These are phyloP conservation scores for Spinus olivaceus DNA, from an alignment of 2,797 vertebrate species.

Conservation along the genomic window DNA sequence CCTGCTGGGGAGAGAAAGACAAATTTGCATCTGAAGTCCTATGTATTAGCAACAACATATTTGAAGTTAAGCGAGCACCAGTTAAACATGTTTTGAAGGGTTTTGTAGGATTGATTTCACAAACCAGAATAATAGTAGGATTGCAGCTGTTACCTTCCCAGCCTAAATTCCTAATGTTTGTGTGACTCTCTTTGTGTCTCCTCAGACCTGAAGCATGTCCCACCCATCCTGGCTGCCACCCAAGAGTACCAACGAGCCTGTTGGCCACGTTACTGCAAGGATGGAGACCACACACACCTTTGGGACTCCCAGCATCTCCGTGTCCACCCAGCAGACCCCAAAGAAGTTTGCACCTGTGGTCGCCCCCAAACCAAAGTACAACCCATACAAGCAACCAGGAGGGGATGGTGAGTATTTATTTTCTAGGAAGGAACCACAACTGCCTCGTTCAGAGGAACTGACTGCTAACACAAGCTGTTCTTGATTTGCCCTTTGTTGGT, in stretches of 20 bases:
- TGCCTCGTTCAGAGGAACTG: neutral
- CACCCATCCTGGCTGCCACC: conserved; percentile 89
- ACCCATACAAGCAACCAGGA: conserved; percentile 88
- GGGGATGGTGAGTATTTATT: conserved; percentile 77
- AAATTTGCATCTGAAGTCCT: neutral
- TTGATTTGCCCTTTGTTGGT: neutral
- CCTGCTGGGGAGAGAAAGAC: neutral
- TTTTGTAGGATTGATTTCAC: neutral
- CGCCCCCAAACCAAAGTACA: conserved; percentile 97
- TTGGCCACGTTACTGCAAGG: conserved; percentile 88
- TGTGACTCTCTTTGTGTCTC: neutral
- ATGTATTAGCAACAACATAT: neutral
- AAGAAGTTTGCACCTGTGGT: conserved; percentile 97
- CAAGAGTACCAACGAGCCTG: conserved; percentile 80
- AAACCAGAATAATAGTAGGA: neutral
- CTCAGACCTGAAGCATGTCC: conserved; percentile 69
- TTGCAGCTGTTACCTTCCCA: neutral
- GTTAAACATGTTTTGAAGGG: neutral
- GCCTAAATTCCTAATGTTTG: rapidly evolving
- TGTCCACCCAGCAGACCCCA: conserved; percentile 93
- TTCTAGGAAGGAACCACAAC: neutral
- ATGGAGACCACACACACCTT: conserved; percentile 94
- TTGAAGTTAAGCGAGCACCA: neutral
- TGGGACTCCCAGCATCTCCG: conserved; percentile 91
- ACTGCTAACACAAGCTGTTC: neutral